These are phyloP conservation scores for Polylopha cassiicola DNA, from an alignment of 2,888 invertebrate species.

Conservation along the genomic window DNA sequence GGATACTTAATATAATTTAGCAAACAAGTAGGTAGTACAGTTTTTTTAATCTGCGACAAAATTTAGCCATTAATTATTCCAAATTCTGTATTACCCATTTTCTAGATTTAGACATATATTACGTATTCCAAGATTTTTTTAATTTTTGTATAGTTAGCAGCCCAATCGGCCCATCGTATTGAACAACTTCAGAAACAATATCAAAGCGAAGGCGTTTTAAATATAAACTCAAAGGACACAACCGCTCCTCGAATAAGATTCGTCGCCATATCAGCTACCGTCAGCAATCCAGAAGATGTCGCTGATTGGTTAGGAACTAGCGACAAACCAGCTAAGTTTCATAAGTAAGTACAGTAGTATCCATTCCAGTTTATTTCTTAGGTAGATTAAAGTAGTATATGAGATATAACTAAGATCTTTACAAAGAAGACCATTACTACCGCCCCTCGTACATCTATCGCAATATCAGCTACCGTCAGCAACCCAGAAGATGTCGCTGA, in stretches of 20 bases:
- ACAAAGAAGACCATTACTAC: no score
- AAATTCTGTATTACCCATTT: neutral
- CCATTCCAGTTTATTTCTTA: neutral
- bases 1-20: no score
- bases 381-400: no score
- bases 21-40: no score
- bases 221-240: no score
- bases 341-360: conserved; percentile 56
- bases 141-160: conserved; percentile 43
- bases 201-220: conserved; percentile 29
- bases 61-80: no score
- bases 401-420: no score
- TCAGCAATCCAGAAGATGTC: conserved; percentile 86
- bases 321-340: conserved; percentile 66
- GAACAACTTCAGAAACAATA: conserved; percentile 51
- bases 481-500: conserved; percentile 85
- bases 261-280: conserved; percentile 87
- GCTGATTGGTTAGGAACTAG: conserved; percentile 81
- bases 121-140: neutral
- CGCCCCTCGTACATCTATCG: conserved; percentile 78
- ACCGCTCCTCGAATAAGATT: conserved; percentile 74
- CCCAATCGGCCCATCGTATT: conserved; percentile 58
- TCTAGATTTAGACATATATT: neutral
- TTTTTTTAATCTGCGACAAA: no score
- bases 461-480: conserved; percentile 87